Evolutionary conservation across 2,113 vertebrate genomes (phyloP).

Genomic region (Hemiprocne comata): DNA sequence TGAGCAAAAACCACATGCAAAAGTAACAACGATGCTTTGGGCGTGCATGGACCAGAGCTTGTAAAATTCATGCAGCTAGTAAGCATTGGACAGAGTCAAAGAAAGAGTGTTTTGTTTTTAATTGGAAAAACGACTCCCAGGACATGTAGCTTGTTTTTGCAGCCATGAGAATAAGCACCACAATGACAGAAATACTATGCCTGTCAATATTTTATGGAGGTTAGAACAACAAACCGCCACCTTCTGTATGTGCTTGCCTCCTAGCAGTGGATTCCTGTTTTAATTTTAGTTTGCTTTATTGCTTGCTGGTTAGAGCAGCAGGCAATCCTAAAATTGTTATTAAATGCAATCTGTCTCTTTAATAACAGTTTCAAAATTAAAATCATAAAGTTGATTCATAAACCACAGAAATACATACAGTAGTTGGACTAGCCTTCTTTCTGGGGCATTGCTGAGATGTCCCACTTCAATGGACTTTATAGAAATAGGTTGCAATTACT

Average conservation of each 20-base stretch:
- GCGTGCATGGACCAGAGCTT: not conserved
- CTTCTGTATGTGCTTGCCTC: conserved; percentile 28
- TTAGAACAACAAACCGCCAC: conserved; percentile 35
- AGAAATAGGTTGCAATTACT: conserved; percentile 44
- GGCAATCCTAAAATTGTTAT: conserved; percentile 68
- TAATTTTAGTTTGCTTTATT: conserved; percentile 53
- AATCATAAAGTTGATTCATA: conserved; percentile 77
- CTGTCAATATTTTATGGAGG: conserved; percentile 38
- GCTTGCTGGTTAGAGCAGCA: conserved; percentile 55
- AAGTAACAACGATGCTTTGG: not conserved
- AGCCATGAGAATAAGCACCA: not conserved
- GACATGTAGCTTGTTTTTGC: not conserved
- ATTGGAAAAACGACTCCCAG: conserved; percentile 1
- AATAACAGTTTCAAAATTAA: conserved; percentile 75
- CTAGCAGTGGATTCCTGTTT: conserved; percentile 51
- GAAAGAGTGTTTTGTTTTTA: not conserved
- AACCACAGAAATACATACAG: conserved; percentile 56
- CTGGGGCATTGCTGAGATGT: conserved; percentile 39
- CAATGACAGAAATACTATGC: conserved; percentile 25
- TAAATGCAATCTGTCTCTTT: conserved; percentile 75
- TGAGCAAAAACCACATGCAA: not conserved
- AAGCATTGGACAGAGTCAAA: not conserved
- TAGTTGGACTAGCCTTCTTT: conserved; percentile 44
- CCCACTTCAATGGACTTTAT: conserved; percentile 21
- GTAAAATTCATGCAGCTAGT: not conserved